Percentiles rank a stretch among this genome's conserved stretches.
Evolutionary conservation across 2,797 vertebrate genomes (phyloP).

Genomic region (Hapalemur alaotrensis): DNA sequence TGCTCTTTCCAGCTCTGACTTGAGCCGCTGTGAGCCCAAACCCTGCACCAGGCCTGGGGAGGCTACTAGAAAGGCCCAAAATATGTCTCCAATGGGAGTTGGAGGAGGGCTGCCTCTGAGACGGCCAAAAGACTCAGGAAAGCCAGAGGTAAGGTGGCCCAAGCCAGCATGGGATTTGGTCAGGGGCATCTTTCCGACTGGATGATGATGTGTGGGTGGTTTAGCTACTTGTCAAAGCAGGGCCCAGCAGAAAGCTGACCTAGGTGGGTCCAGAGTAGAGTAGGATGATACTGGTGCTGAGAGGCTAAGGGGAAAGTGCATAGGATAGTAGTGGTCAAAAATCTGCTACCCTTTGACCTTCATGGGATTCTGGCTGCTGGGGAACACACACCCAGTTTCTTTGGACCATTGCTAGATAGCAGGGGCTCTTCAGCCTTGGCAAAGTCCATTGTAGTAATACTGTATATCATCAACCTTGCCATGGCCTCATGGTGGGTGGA

Average conservation of each 20-base stretch:
- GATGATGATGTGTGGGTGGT: not conserved
- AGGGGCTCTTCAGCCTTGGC: not conserved
- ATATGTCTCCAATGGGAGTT: not conserved
- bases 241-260: not conserved
- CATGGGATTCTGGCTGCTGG: accelerated
- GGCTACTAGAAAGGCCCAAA: not conserved
- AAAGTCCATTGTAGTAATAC: accelerated
- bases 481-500: not conserved
- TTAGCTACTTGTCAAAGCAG: not conserved
- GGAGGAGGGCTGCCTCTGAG: not conserved
- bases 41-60: not conserved
- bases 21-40: not conserved
- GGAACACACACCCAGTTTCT: not conserved
- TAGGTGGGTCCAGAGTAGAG: not conserved
- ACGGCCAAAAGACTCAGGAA: not conserved
- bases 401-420: not conserved
- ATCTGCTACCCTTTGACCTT: not conserved
- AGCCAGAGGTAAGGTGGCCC: not conserved
- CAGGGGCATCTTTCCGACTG: not conserved
- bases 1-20: not conserved
- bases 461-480: accelerated
- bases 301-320: too few species aligned
- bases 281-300: not conserved
- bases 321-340: accelerated
- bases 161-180: not conserved